phyloP scores from a whole-genome alignment of 2,797 vertebrate species.

The Rhynchotus rufescens region DNA sequence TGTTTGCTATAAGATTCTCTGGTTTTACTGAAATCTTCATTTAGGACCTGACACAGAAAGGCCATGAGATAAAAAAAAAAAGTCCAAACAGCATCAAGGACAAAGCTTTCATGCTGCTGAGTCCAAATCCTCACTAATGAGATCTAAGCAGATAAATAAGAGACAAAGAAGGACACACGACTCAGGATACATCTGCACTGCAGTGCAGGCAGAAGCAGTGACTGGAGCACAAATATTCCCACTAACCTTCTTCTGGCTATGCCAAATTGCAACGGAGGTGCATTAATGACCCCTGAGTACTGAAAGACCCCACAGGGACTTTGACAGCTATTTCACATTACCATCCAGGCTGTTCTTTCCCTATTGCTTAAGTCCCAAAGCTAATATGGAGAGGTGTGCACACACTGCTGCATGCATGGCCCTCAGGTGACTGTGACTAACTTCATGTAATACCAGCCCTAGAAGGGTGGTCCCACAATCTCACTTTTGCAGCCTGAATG shows the following conservation, averaged over 20 bases:
- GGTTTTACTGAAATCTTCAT: neutral
- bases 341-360: neutral
- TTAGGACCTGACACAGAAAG: neutral
- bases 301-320: neutral
- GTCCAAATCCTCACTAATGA: neutral
- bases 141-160: neutral
- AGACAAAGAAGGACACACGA: neutral
- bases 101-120: neutral
- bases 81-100: neutral
- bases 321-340: neutral
- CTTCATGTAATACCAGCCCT: neutral
- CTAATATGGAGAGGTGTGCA: neutral
- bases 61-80: neutral
- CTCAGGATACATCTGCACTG: neutral
- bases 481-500: neutral
- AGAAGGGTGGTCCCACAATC: neutral
- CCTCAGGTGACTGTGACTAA: neutral
- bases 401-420: neutral
- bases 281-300: neutral
- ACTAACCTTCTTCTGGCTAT: neutral
- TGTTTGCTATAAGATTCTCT: neutral
- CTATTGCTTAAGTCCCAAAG: neutral
- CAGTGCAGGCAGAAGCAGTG: neutral
- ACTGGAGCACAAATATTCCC: neutral
- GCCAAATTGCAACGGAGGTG: neutral